Conservation (phyloP, 1,140 invertebrate genomes). For the Cydia amplana region DNA sequence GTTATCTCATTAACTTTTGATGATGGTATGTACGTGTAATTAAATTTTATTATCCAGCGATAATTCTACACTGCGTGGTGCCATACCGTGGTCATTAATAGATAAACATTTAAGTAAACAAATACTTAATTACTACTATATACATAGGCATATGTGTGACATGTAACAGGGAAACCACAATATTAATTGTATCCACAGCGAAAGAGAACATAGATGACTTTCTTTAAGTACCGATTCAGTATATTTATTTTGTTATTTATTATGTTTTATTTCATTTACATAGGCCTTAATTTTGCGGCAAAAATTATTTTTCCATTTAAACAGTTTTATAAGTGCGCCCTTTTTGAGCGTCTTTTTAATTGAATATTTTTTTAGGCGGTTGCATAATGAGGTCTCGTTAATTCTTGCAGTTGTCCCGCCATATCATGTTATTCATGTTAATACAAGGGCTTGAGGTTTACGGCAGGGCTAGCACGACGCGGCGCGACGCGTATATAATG, state of each 20-base stretch:
- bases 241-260: no score
- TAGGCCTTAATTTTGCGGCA: no score
- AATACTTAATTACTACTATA: no score
- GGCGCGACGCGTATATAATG: constrained; percentile 4
- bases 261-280: not conserved
- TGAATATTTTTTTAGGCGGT: not conserved
- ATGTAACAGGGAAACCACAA: no score
- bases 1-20: constrained; percentile 12
- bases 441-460: not conserved
- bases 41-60: not conserved
- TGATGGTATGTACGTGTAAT: not conserved
- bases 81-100: not conserved
- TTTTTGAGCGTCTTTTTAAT: no score
- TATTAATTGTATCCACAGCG: no score
- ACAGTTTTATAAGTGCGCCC: not conserved
- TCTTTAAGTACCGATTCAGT: no score
- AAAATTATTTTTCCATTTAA: no score
- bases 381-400: not conserved
- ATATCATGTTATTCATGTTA: not conserved
- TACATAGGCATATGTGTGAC: no score
- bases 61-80: not conserved
- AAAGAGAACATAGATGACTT: no score
- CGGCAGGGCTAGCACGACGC: not conserved
- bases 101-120: no score
- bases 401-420: not conserved